These are phyloP conservation scores for Synaphobranchus kaupii DNA, from an alignment of 2,797 vertebrate genomes.

Conservation along the genomic window DNA sequence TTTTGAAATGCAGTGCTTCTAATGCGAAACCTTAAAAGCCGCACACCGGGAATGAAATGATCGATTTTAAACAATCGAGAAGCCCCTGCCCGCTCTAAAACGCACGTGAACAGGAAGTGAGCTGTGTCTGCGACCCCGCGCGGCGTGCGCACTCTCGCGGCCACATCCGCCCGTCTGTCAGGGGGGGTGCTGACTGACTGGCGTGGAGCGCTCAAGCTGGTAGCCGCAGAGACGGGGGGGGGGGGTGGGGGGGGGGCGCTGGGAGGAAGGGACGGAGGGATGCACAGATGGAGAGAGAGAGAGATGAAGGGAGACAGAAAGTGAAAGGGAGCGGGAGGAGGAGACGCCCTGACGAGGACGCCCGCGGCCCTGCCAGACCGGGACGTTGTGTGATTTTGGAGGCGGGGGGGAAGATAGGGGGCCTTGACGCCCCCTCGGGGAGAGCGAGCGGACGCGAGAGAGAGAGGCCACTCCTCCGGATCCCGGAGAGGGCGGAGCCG, in stretches of 20 bases:
- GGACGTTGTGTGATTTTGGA: background rate
- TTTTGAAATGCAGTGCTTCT: slow-evolving; percentile 42
- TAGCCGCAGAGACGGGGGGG: background rate
- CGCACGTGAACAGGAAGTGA: background rate
- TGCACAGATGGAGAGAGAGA: background rate
- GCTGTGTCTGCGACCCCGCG: background rate
- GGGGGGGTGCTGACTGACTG: slow-evolving; percentile 42
- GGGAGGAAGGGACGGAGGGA: background rate
- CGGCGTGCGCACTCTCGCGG: slow-evolving; percentile 42
- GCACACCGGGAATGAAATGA: slow-evolving; percentile 44
- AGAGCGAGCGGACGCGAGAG: slow-evolving; percentile 9
- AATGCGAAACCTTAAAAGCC: slow-evolving; percentile 36
- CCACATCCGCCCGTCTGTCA: slow-evolving; percentile 45
- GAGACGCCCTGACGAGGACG: slow-evolving; percentile 19
- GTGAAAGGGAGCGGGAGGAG: background rate
- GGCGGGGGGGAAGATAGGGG: background rate
- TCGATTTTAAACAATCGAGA: slow-evolving; percentile 40
- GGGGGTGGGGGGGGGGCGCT: too few relatives aligned
- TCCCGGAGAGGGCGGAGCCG: slow-evolving; percentile 42
- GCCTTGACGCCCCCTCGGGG: background rate
- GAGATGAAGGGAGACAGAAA: slow-evolving; percentile 3
- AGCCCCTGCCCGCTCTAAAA: too few relatives aligned
- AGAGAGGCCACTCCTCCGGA: slow-evolving; percentile 44
- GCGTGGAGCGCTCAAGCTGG: slow-evolving; percentile 49
- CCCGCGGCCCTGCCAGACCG: background rate